Base-by-base conservation (phyloP, 1,140 invertebrate species). In the Matsumurasca onukii region DNA sequence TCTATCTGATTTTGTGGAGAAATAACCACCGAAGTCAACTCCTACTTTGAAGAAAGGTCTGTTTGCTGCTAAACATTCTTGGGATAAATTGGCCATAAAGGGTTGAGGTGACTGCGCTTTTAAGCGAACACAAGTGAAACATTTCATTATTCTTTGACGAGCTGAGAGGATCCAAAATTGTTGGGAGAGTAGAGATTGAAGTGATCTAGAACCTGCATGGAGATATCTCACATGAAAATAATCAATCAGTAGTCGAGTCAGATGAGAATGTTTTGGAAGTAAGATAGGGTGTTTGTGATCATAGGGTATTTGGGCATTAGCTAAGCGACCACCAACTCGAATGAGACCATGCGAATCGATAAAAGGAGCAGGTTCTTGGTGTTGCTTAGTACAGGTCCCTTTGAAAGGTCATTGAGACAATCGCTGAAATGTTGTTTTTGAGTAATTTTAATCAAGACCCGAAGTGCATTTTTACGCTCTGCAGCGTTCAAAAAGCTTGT, bases 1-100 rank as follows among this genome's bases (percentile, higher is more conserved):
- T 51, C 73, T 48, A 9, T 64, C 31, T 0, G 61, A 29, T 51
- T 69, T 66, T 13, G 69, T 64, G n/a, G 48, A 66, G 48, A 75
- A 69, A 24, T 70, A 70, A 22, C 73, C 72, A 31, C 68, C 69
- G 67, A 57, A 73, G 31, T 75, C 71, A 0, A 74, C 31, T 17
- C 66, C 67, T 20, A 63, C 57, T 1, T 69, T 68, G 1, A 55
- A 9, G 51, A 75, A 75, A 15, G 74, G 70, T n/a, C 59, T 25
- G 51, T 29, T 15, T 27, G 31, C 31, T n/a, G 22, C 29, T 20
- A 61, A 20, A 1, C 57, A 27, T 1, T 15, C 3, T 24, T 20
- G 1, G 3, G 57, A 27, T 24, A 61, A 61, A 29, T 61, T n/a
- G 1, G 25, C 57, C 57, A n/a, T n/a, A n/a, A 61, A 3, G 3